Percentiles rank a stretch among this genome's conserved stretches.
These are phyloP conservation scores for Mastigias papua DNA, from an alignment of 30 jellyfish, hydroid and myxozoan genomes.

Conservation along the genomic window DNA sequence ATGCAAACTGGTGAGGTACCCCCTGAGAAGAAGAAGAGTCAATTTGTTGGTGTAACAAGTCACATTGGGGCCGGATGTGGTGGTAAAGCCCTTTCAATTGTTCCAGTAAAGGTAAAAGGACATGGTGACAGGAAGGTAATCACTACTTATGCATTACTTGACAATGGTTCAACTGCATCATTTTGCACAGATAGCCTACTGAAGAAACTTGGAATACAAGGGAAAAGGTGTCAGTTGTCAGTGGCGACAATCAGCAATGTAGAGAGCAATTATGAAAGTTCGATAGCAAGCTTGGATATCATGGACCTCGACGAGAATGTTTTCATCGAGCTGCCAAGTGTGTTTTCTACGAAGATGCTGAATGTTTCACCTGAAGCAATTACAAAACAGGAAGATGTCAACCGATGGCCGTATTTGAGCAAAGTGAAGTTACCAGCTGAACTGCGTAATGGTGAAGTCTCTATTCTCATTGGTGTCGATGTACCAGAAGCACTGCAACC, in stretches of 20 bases:
- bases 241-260: slow-evolving; percentile 47
- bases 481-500: slow-evolving; percentile 77
- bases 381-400: slow-evolving; percentile 47
- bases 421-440: slow-evolving; percentile 26
- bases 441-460: slow-evolving; percentile 19
- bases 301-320: slow-evolving; percentile 53
- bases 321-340: slow-evolving; percentile 47
- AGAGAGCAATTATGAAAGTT: slow-evolving; percentile 43
- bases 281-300: slow-evolving; percentile 41
- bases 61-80: slow-evolving; percentile 63
- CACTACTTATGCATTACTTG: slow-evolving; percentile 60
- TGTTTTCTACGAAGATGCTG: slow-evolving; percentile 28
- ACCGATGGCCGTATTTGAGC: slow-evolving; percentile 39
- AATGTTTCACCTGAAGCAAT: slow-evolving; percentile 39
- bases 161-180: slow-evolving; percentile 72
- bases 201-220: slow-evolving; percentile 24
- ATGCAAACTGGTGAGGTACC: not conserved
- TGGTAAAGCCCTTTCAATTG: slow-evolving; percentile 47
- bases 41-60: slow-evolving; percentile 34
- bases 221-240: slow-evolving; percentile 39
- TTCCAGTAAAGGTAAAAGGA: slow-evolving; percentile 48
- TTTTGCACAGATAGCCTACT: slow-evolving; percentile 30
- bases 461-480: slow-evolving; percentile 57
- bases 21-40: slow-evolving; percentile 12
- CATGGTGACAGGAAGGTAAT: not conserved